Percentiles rank a stretch among this genome's conserved stretches.
Conservation (phyloP, 2,888 invertebrate genomes). For the Caenorhabditis angaria region DNA sequence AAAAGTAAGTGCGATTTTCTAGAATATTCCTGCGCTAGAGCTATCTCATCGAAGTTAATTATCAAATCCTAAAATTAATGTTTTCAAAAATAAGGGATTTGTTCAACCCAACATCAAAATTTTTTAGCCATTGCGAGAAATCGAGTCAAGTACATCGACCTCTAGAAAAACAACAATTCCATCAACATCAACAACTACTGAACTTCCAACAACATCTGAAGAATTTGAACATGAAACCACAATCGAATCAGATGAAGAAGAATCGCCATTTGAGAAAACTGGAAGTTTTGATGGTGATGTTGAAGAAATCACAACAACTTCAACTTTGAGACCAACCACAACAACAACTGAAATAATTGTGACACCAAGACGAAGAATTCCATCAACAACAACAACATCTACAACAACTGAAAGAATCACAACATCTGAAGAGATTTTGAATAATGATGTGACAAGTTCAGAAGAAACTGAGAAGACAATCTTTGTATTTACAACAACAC, state of each 20-base stretch:
- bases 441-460: neutral
- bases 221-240: neutral
- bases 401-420: slow-evolving; percentile 9
- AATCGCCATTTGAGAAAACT: slow-evolving; percentile 33
- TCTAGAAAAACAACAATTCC: slow-evolving; percentile 1
- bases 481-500: slow-evolving; percentile 54
- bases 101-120: too few species aligned
- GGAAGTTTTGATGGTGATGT: slow-evolving; percentile 30
- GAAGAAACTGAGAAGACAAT: slow-evolving; percentile 15
- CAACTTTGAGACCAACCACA: slow-evolving; percentile 11
- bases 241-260: slow-evolving; percentile 24
- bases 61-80: too few species aligned
- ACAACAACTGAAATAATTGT: slow-evolving; percentile 4
- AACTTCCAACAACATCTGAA: neutral
- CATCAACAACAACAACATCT: slow-evolving; percentile 19
- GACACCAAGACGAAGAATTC: slow-evolving; percentile 8
- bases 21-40: too few species aligned
- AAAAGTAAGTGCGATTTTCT: too few species aligned
- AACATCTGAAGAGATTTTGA: slow-evolving; percentile 3
- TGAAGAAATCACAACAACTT: slow-evolving; percentile 7
- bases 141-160: neutral
- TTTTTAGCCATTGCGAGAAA: too few species aligned
- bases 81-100: too few species aligned
- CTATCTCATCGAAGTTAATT: too few species aligned
- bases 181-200: neutral